Evolutionary conservation across 2,888 invertebrate species (phyloP).

Genomic region (Melanostoma scalare): DNA sequence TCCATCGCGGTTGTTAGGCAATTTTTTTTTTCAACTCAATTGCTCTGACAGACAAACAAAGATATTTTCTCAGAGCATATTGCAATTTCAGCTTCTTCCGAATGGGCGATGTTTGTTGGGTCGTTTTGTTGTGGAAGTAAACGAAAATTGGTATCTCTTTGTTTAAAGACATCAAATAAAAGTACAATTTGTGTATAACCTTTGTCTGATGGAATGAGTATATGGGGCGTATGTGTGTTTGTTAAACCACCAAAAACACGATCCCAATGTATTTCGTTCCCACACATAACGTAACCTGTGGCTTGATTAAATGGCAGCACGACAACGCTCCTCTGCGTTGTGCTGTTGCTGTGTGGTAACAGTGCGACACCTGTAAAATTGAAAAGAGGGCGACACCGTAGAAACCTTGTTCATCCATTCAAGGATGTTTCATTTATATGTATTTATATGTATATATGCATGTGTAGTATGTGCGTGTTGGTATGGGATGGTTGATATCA

Average conservation of each 20-base stretch:
- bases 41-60: slow-evolving; percentile 32
- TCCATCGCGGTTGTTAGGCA: slow-evolving; percentile 49
- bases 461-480: slow-evolving; percentile 29
- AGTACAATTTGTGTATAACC: slow-evolving; percentile 45
- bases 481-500: background rate
- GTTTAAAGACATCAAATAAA: slow-evolving; percentile 59
- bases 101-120: background rate
- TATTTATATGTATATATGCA: background rate
- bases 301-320: slow-evolving; percentile 60
- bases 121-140: slow-evolving; percentile 32
- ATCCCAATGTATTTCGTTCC: slow-evolving; percentile 31
- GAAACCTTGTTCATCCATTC: slow-evolving; percentile 48
- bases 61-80: slow-evolving; percentile 30
- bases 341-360: slow-evolving; percentile 49
- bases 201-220: background rate
- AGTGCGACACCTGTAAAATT: slow-evolving; percentile 48
- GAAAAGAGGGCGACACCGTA: slow-evolving; percentile 54
- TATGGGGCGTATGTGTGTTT: background rate
- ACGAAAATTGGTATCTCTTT: slow-evolving; percentile 42
- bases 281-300: slow-evolving; percentile 52
- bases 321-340: slow-evolving; percentile 41
- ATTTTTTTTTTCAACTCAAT: slow-evolving; percentile 36
- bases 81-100: slow-evolving; percentile 39
- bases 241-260: slow-evolving; percentile 24
- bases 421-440: slow-evolving; percentile 24